Conservation (phyloP, 2,113 vertebrate genomes). For the Malurus cyaneus region DNA sequence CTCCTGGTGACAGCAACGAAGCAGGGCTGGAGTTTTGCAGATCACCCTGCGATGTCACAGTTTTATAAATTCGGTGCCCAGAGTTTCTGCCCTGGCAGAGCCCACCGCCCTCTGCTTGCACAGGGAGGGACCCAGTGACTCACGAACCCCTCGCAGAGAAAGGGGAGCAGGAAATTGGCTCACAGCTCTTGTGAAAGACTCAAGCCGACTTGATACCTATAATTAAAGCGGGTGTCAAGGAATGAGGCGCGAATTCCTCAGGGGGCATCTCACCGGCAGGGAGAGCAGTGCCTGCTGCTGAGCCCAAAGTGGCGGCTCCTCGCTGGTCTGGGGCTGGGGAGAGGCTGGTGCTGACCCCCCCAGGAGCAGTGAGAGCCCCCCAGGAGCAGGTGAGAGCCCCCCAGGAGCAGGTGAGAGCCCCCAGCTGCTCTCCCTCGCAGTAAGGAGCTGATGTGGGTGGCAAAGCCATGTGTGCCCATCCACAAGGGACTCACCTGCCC, state of each 20-base stretch:
- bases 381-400: background rate
- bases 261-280: background rate
- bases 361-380: background rate
- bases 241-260: slow-evolving; percentile 43
- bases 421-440: background rate
- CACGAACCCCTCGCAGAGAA: background rate
- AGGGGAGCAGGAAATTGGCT: slow-evolving; percentile 11
- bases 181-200: slow-evolving; percentile 41
- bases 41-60: background rate
- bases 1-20: background rate
- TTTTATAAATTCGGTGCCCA: fast-evolving
- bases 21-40: background rate
- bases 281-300: background rate
- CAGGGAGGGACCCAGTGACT: background rate
- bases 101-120: background rate
- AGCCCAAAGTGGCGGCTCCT: background rate
- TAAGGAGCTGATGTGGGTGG: fast-evolving
- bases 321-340: background rate
- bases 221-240: slow-evolving; percentile 54
- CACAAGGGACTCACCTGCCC: fast-evolving
- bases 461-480: background rate
- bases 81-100: background rate
- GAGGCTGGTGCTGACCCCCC: background rate
- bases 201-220: background rate
- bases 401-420: fast-evolving